Base-by-base conservation (phyloP, 2,888 invertebrate species). In the Teleiodes luculella region DNA sequence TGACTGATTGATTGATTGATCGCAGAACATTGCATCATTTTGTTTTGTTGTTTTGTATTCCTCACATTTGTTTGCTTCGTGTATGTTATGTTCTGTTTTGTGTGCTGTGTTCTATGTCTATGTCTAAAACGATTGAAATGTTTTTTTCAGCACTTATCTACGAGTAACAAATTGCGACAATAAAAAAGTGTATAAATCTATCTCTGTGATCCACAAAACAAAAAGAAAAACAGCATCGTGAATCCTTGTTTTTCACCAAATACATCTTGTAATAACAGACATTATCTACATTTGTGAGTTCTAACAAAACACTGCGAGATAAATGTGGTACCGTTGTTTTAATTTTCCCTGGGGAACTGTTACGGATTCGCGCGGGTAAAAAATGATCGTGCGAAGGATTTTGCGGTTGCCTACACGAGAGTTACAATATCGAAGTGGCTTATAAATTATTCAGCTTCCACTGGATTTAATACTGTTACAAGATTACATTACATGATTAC, bases 301-400 rank as follows among this genome's bases (percentile, higher is more conserved):
- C 18, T 31, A 47, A 13, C 18, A 35, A 35, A 20, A 37, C 16
- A 8, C 16, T 13, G 20, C 20, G n/a, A 48, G 33, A 48, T n/a
- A 36, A 20, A 48, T 48, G 33, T 41, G 16, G 14, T n/a, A 48
- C 33, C 48, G 48, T 48, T 35, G 41, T 51, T 51, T 51, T 41
- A 41, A 41, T 51, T 51, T 51, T 31, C 51, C 41, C 30, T 6
- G 3, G 39, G 41, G 51, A 51, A 14, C 14, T 13, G 51, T 51
- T 51, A 41, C 51, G 28, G 31, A 41, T 39, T 37, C 31, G 31
- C 18, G 31, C 16, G 18, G 14, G 20, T 51, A 51, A 41, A 51
- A 41, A 51, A 51, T 51, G 48, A 20, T 31, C 35, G 20, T 13
- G 33, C 35, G 20, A 11, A 35, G 35, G 48, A 48, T 48, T 48